A percentile compares a stretch with the other conserved stretches of the same genome.
Conservation (phyloP, 2,797 vertebrate genomes). For the Brotula barbata region DNA sequence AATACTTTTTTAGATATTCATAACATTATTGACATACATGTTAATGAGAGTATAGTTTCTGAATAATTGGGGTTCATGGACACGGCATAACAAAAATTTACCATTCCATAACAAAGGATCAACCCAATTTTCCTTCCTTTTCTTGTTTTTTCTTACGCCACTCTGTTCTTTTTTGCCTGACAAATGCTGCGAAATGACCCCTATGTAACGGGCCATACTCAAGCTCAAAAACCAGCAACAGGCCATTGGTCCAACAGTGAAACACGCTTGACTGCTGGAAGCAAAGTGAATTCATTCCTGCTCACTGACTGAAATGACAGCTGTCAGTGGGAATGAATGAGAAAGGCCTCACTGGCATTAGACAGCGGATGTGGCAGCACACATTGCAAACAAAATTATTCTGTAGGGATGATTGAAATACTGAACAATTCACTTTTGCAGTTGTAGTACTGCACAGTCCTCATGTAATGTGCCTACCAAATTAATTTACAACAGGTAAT, state of each 20-base stretch:
- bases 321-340: constrained; percentile 48
- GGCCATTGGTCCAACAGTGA: constrained; percentile 35
- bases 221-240: constrained; percentile 49
- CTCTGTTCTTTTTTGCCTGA: constrained; percentile 14
- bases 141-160: not conserved
- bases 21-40: too few species aligned
- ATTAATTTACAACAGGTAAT: not conserved
- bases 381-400: not conserved
- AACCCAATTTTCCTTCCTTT: too few species aligned
- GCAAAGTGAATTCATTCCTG: constrained; percentile 34
- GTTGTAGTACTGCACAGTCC: too few species aligned
- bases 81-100: too few species aligned
- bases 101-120: too few species aligned
- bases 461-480: too few species aligned
- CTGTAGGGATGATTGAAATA: too few species aligned
- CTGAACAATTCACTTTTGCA: too few species aligned
- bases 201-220: constrained; percentile 39
- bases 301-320: constrained; percentile 53
- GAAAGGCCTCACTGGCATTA: constrained; percentile 19
- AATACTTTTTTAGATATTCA: too few species aligned
- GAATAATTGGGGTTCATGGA: too few species aligned
- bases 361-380: not conserved
- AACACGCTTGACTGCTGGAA: constrained; percentile 33
- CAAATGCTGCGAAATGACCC: constrained; percentile 31
- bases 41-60: too few species aligned